Evolutionary conservation across 2,797 vertebrate species (phyloP), one percentile per base, ranked within the genome.

Genomic region (Sebastolobus altivelis): DNA sequence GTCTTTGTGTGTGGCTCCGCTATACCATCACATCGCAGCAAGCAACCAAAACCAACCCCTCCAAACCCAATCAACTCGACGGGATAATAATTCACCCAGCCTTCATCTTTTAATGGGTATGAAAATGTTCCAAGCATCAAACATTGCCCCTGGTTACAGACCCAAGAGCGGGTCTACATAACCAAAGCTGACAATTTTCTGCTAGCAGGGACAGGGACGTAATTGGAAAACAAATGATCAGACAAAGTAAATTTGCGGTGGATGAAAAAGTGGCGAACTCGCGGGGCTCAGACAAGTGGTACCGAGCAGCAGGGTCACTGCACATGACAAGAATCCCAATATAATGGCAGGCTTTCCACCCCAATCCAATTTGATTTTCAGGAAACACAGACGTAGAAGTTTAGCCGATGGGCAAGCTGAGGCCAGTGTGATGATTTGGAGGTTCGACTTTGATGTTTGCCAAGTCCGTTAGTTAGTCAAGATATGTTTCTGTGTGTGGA

Each of bases 211-310:
- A 92, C 90, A 87, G 86, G 55, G 59, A 79, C 55, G 52, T 93
- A 94, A 94, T 94, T 93, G 94, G 89, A 93, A 94, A 95, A 93
- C 92, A 94, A 95, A 94, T 89, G 92, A 94, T 93, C 90, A 93
- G 92, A 92, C 92, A 91, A 93, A 93, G 90, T 86, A 87, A 85
- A 94, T 93, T 94, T 92, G 77, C 38, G 1, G 67, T 56, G 85
- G 82, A 79, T 84, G 89, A 88, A 88, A 90, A 91, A 89, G 79
- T 77, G 68, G 81, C n/a, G 6, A 49, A 76, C 72, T 89, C 6
- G 27, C 69, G 5, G 78, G 75, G 9, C 83, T 77, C 14, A 58
- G 77, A 66, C 22, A 49, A 82, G 75, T 54, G 16, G 56, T 49
- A 25, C 58, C 80, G 35, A 71, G 85, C 77, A 72, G 70, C 80